Base-by-base conservation (phyloP, 2,888 invertebrate species). In the Drosophila tanythrix region DNA sequence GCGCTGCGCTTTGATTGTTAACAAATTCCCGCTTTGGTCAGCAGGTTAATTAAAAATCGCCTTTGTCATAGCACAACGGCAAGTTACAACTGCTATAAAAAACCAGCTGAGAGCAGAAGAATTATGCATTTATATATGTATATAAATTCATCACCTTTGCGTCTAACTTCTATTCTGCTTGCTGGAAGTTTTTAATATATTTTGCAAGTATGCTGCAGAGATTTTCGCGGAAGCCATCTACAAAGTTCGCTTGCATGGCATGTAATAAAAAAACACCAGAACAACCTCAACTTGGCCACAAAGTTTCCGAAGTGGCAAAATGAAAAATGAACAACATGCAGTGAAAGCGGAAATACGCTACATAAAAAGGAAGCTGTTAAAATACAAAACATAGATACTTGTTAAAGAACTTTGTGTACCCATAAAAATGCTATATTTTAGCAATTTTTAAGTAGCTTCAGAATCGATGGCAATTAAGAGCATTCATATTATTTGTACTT, bases 1-100 rank as follows among this genome's bases (percentile, higher is more conserved):
- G 90, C 83, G 79, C 76, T 74, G 67, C 64, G 59, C 81, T 79
- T 79, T 78, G 86, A 81, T 76, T 89, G 81, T 73, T 73, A 76
- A 73, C 88, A 73, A 80, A 84, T 76, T 89, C 78, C 73, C 68
- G 57, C 66, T 75, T 69, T 79, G 70, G 74, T 74, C 81, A 70
- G 59, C 61, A 48, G 70, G 67, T 70, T 89, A 82, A 83, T 87
- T 84, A 80, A 83, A 73, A 74, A 84, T 82, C 70, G 72, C 25
- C 52, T 50, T 63, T 69, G 77, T 70, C 66, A 53, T 11, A 15
- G 29, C 56, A 15, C 38, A 68, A 57, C 69, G 15, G 38, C n/a
- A 56, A 56, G n/a, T 48, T 55, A 67, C 57, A 43, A 43, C 62
- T n/a, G 57, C 73, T 69, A 83, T 83, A 80, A 81, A 81, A 69